Percentiles rank a stretch among this genome's conserved stretches.
Conservation (phyloP, 1,140 invertebrate genomes). For the Phthorimaea operculella region DNA sequence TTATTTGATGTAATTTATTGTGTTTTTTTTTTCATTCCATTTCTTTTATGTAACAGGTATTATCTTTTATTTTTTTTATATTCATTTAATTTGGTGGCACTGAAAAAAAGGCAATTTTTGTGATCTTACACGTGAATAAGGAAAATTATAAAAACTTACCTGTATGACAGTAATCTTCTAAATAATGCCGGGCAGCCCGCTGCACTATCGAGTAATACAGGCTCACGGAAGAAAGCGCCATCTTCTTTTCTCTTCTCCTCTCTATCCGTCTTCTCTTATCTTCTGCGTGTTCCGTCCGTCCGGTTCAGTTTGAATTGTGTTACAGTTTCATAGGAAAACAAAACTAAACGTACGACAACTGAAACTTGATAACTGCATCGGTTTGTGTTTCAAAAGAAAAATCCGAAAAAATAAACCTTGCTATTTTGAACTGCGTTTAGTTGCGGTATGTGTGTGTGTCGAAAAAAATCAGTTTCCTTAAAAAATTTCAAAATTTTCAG, state of each 20-base stretch:
- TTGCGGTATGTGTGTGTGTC: slow-evolving; percentile 49
- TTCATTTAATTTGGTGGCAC: too few species aligned
- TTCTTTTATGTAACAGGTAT: too few species aligned
- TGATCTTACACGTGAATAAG: too few species aligned
- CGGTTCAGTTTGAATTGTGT: slow-evolving; percentile 11
- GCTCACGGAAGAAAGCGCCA: slow-evolving; percentile 66
- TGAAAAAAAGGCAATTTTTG: too few species aligned
- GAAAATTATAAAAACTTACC: too few species aligned
- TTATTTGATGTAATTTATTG: too few species aligned
- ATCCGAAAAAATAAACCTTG: slow-evolving; percentile 44
- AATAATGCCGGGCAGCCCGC: slow-evolving; percentile 63
- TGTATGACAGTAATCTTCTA: slow-evolving; percentile 68
- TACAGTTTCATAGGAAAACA: slow-evolving; percentile 30
- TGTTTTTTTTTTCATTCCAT: too few species aligned
- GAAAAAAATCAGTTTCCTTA: slow-evolving; percentile 20
- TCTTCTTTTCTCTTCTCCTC: slow-evolving; percentile 57
- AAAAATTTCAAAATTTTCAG: slow-evolving; percentile 23
- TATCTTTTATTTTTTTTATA: too few species aligned
- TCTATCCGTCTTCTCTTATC: slow-evolving; percentile 28
- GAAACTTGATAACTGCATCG: slow-evolving; percentile 42
- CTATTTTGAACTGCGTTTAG: slow-evolving; percentile 58
- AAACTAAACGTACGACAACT: slow-evolving; percentile 38
- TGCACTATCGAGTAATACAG: slow-evolving; percentile 68
- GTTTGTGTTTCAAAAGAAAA: slow-evolving; percentile 40
- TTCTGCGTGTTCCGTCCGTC: slow-evolving; percentile 23